phyloP scores from a whole-genome alignment of 1,140 invertebrate genomes.

The Luehdorfia chinensis region DNA sequence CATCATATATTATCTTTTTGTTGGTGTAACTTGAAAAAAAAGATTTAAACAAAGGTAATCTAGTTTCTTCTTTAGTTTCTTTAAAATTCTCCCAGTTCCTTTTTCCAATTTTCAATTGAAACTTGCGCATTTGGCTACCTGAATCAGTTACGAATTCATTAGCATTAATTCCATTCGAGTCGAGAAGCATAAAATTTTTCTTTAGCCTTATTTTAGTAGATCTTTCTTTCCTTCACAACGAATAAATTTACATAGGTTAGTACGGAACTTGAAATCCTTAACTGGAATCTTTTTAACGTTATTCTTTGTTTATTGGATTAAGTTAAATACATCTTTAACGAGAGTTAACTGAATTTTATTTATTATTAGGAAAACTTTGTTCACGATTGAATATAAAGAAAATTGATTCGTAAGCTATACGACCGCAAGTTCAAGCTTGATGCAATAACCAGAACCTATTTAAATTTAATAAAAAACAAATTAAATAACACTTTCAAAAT shows the following conservation, averaged over 20 bases:
- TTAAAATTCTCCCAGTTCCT: conserved; percentile 5
- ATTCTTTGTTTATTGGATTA: conserved; percentile 11
- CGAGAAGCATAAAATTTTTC: conserved; percentile 11
- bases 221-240: conserved; percentile 11
- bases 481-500: no score
- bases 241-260: conserved; percentile 19
- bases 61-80: not conserved
- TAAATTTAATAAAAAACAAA: no score
- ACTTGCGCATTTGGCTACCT: conserved; percentile 17
- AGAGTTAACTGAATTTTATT: no score
- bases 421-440: no score
- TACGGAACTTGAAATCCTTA: conserved; percentile 10
- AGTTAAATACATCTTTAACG: conserved; percentile 15
- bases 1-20: no score
- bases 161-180: conserved; percentile 15
- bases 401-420: no score
- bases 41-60: no score
- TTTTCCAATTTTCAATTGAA: conserved; percentile 13
- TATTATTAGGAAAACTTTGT: no score
- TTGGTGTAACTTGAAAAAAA: no score
- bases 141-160: conserved; percentile 19
- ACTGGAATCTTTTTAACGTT: conserved; percentile 8
- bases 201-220: conserved; percentile 16
- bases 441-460: no score
- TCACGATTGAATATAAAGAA: no score